A percentile compares a stretch with the other conserved stretches of the same genome.
phyloP scores from a whole-genome alignment of 2,888 invertebrate species.

The Ochropleura plecta region DNA sequence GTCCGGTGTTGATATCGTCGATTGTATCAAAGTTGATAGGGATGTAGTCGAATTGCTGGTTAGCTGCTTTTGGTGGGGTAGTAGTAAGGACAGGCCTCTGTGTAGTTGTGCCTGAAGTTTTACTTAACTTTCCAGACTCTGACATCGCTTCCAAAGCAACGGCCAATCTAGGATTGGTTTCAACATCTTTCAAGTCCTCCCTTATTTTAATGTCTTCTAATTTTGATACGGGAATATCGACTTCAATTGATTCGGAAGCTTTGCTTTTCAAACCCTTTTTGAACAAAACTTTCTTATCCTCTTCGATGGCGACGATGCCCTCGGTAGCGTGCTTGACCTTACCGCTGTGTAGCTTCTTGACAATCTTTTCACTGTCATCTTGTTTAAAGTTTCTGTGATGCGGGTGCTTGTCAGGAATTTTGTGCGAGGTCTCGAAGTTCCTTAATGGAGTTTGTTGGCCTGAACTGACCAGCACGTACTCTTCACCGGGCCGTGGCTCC shows the following conservation, averaged over 20 bases:
- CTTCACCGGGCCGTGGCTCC: slow-evolving; percentile 92
- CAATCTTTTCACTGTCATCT: slow-evolving; percentile 87
- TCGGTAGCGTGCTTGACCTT: slow-evolving; percentile 83
- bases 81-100: slow-evolving; percentile 91
- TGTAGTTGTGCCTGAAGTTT: slow-evolving; percentile 86
- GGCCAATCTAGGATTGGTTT: slow-evolving; percentile 85
- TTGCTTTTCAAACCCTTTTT: slow-evolving; percentile 85
- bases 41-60: slow-evolving; percentile 84
- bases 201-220: slow-evolving; percentile 87
- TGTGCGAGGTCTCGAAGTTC: slow-evolving; percentile 93
- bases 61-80: slow-evolving; percentile 78
- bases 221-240: slow-evolving; percentile 88
- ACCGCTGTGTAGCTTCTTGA: slow-evolving; percentile 81
- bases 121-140: slow-evolving; percentile 86
- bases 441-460: slow-evolving; percentile 87
- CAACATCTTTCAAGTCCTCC: slow-evolving; percentile 88
- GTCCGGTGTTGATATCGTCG: slow-evolving; percentile 86
- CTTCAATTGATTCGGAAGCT: slow-evolving; percentile 84
- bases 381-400: slow-evolving; percentile 77
- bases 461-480: slow-evolving; percentile 92
- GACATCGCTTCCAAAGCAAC: slow-evolving; percentile 87
- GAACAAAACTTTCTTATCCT: slow-evolving; percentile 82
- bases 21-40: slow-evolving; percentile 89
- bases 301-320: slow-evolving; percentile 87
- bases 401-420: slow-evolving; percentile 91